phyloP scores from a whole-genome alignment of 2,113 vertebrate genomes.

The Alosa alosa region DNA sequence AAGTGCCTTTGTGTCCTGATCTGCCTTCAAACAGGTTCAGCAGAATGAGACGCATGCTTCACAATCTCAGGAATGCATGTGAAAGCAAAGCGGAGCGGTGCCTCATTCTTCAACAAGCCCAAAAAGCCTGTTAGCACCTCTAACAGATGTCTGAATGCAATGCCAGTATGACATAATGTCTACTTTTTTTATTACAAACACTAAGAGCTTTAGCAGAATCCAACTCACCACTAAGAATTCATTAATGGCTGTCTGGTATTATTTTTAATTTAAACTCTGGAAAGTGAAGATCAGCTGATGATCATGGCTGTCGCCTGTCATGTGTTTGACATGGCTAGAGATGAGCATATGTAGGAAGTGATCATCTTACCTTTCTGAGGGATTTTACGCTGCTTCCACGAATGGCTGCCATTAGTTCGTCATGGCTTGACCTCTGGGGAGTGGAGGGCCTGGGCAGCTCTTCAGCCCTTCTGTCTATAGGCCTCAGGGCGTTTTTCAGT shows the following conservation, averaged over 20 bases:
- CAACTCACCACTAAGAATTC: not conserved
- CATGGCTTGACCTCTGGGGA: constrained; percentile 84
- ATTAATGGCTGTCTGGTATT: not conserved
- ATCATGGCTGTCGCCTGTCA: not conserved
- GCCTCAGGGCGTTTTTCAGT: constrained; percentile 87
- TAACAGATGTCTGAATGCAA: not conserved
- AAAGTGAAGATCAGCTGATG: not conserved
- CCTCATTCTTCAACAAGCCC: not conserved
- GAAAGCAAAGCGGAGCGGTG: not conserved
- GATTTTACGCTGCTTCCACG: constrained; percentile 78
- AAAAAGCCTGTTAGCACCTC: not conserved
- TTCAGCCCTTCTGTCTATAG: constrained; percentile 80
- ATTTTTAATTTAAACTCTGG: not conserved
- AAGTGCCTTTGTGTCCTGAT: not conserved
- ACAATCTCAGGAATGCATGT: constrained; percentile 7
- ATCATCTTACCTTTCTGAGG: constrained; percentile 78
- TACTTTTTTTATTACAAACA: not conserved
- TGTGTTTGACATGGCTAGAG: not conserved
- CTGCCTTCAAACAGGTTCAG: not conserved
- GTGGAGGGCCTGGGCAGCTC: constrained; percentile 87
- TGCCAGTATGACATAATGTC: constrained; percentile 11
- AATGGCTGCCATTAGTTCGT: constrained; percentile 93
- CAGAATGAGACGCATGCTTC: not conserved
- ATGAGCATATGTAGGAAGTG: not conserved
- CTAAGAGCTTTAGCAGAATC: not conserved